A percentile compares a stretch with the other conserved stretches of the same genome.
These are phyloP conservation scores for Cotesia congregata DNA, from an alignment of 2,888 invertebrate species.

Conservation along the genomic window DNA sequence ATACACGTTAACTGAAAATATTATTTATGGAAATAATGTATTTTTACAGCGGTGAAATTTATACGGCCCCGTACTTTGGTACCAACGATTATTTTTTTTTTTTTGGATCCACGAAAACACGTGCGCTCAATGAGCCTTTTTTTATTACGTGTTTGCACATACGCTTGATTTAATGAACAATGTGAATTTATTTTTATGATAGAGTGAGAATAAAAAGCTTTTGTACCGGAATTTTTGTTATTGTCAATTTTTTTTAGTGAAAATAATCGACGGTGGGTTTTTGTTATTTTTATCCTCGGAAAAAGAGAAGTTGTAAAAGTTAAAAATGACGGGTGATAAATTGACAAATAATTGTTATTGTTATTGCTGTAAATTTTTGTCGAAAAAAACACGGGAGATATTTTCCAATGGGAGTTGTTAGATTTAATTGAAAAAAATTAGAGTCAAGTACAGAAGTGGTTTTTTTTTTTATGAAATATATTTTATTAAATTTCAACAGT, in stretches of 20 bases:
- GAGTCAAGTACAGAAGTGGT: too few relatives aligned
- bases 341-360: too few relatives aligned
- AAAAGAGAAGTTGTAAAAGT: background rate
- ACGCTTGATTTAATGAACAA: background rate
- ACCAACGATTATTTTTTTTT: background rate
- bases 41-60: conserved; percentile 5
- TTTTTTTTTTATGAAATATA: too few relatives aligned
- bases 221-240: background rate
- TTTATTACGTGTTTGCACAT: background rate
- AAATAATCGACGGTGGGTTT: too few relatives aligned
- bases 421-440: too few relatives aligned
- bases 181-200: background rate
- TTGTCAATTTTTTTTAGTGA: background rate
- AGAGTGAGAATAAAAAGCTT: background rate
- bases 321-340: too few relatives aligned
- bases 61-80: background rate
- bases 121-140: background rate
- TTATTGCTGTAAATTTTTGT: too few relatives aligned
- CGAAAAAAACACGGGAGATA: too few relatives aligned
- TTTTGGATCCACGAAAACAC: background rate
- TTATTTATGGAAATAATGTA: conserved; percentile 1
- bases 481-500: too few relatives aligned
- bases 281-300: background rate
- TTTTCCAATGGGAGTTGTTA: too few relatives aligned
- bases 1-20: background rate